Conservation (phyloP, 2,888 invertebrate genomes). For the Cephus pulcher region DNA sequence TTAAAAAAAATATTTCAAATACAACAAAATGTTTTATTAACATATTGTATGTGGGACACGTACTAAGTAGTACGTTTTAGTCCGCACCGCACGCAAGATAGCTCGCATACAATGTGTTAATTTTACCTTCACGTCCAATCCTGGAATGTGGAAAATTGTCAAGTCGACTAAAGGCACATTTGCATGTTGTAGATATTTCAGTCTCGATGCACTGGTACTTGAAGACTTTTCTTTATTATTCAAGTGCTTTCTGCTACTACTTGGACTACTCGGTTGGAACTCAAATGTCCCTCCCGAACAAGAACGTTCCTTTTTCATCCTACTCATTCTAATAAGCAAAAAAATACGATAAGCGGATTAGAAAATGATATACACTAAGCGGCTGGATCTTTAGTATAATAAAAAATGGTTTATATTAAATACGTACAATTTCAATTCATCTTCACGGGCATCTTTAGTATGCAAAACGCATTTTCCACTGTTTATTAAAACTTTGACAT, state of each 20-base stretch:
- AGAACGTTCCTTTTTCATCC: slow-evolving; percentile 81
- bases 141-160: slow-evolving; percentile 92
- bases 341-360: slow-evolving; percentile 30
- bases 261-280: slow-evolving; percentile 70
- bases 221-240: slow-evolving; percentile 62
- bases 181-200: slow-evolving; percentile 62
- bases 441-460: slow-evolving; percentile 84
- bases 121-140: slow-evolving; percentile 85
- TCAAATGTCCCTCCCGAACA: slow-evolving; percentile 74
- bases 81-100: too few species aligned
- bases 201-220: slow-evolving; percentile 59
- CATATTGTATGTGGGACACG: too few species aligned
- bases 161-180: slow-evolving; percentile 76
- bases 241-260: slow-evolving; percentile 66
- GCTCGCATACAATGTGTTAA: background rate
- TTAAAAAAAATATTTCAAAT: background rate
- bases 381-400: slow-evolving; percentile 1
- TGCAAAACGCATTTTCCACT: slow-evolving; percentile 97
- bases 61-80: too few species aligned
- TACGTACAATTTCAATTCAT: slow-evolving; percentile 75
- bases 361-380: slow-evolving; percentile 59
- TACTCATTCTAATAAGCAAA: slow-evolving; percentile 63
- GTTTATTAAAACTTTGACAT: slow-evolving; percentile 95
- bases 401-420: background rate
- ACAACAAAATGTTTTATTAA: background rate